A percentile compares a stretch with the other conserved stretches of the same genome.
Conservation (phyloP, 2,113 vertebrate genomes). For the Lathamus discolor region DNA sequence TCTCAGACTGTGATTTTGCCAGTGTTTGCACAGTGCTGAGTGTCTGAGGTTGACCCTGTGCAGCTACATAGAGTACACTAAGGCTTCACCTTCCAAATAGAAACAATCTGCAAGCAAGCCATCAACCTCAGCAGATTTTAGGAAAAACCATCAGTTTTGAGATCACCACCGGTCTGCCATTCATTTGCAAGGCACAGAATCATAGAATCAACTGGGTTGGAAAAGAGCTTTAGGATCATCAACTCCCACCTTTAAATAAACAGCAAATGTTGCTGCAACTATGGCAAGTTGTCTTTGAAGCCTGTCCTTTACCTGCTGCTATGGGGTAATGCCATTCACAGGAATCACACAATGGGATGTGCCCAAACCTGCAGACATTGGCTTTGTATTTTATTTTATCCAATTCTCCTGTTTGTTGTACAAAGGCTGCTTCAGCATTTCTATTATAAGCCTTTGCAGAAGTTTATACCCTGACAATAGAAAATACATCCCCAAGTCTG, state of each 20-base stretch:
- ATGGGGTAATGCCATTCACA: not conserved
- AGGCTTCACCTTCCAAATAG: not conserved
- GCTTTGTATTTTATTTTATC: not conserved
- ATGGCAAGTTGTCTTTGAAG: not conserved
- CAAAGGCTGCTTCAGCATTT: not conserved
- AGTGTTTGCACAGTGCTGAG: not conserved
- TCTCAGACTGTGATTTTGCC: not conserved
- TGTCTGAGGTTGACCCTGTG: not conserved
- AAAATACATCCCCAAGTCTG: not conserved
- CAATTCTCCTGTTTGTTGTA: not conserved
- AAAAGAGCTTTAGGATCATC: not conserved
- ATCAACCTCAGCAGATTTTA: not conserved
- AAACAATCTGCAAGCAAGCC: not conserved
- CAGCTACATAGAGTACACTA: not conserved
- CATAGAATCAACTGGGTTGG: not conserved
- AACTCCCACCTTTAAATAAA: not conserved
- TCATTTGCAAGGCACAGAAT: not conserved
- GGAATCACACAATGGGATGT: not conserved
- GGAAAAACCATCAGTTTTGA: not conserved
- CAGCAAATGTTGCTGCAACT: not conserved
- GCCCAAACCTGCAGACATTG: not conserved
- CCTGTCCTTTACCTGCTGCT: not conserved
- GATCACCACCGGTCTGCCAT: not conserved
- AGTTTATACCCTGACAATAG: slow-evolving; percentile 26
- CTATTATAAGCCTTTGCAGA: not conserved